Evolutionary conservation across 2,888 invertebrate species (phyloP), one percentile per base, ranked within the genome.

Genomic region (Cephus spinipes): DNA sequence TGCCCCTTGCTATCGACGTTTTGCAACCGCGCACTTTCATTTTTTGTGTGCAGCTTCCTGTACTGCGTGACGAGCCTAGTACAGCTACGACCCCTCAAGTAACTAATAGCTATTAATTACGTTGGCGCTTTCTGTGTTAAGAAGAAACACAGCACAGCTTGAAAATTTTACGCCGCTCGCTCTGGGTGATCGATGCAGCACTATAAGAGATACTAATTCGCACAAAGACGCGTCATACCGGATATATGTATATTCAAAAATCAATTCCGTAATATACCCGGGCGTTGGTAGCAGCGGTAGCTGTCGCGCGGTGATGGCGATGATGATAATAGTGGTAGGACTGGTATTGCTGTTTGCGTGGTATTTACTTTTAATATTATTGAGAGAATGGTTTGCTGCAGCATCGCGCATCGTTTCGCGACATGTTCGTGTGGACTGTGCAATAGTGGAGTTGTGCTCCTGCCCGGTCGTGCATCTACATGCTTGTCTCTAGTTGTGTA

Each of bases 291-390:
- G 9, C 55, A 23, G 23, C 9, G 55, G 55, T 23, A 23, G 55
- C 55, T 55, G 9, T 55, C 23, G 23, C 23, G 23, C 9, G 23
- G 55, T 15, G 55, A 55, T 9, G 55, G 55, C 15, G 55, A 23
- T 55, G 9, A 23, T 55, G 23, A 55, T 23, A 23, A 23, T 9
- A 23, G 55, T 55, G 55, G 55, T 23, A 15, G 55, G 55, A 23
- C 23, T 9, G 23, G 23, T 55, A 55, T 9, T 23, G 55, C 55
- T 55, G 55, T 23, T 6, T 23, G 55, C 32, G 32, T 12, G 31
- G 31, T 71, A 71, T 71, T 71, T 71, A 71, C 71, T 32, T 71
- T 71, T 71, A 71, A 71, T 33, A 71, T 71, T 71, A 71, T 71
- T 33, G 71, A 71, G 71, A 71, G 71, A 71, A 31, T 33, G 31